Percentiles rank a stretch among this genome's conserved stretches.
These are phyloP conservation scores for Poecilia velifera DNA, from an alignment of 2,797 vertebrate genomes.

Conservation along the genomic window DNA sequence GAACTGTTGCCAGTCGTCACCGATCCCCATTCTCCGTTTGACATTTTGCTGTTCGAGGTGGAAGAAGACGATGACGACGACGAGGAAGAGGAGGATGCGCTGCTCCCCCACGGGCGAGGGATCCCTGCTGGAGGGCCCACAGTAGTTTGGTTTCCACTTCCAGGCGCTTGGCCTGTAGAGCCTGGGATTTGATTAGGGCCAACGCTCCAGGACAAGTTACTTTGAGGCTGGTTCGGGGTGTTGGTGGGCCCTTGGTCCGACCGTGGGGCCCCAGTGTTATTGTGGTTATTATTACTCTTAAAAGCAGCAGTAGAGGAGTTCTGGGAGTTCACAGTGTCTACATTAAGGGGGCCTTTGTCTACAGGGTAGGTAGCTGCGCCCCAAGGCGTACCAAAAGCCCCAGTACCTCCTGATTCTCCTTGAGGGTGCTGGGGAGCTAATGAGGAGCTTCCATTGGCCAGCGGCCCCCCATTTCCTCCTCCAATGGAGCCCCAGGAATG, in stretches of 20 bases:
- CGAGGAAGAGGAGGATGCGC: conserved; percentile 78
- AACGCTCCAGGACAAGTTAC: conserved; percentile 77
- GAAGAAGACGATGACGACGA: conserved; percentile 76
- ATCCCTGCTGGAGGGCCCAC: conserved; percentile 80
- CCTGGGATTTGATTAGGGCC: conserved; percentile 59
- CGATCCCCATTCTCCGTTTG: conserved; percentile 90
- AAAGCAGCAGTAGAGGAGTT: conserved; percentile 86
- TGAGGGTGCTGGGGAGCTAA: conserved; percentile 81
- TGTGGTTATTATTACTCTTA: conserved; percentile 89
- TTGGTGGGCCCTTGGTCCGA: conserved; percentile 87
- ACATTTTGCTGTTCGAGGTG: conserved; percentile 81
- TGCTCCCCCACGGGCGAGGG: conserved; percentile 89
- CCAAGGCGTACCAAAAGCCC: conserved; percentile 93
- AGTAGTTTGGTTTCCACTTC: conserved; percentile 79
- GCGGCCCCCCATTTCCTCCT: conserved; percentile 88
- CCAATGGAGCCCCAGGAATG: conserved; percentile 87
- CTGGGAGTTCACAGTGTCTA: conserved; percentile 98
- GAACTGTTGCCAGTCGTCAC: conserved; percentile 78
- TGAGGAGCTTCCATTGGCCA: conserved; percentile 90
- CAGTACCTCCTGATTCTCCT: conserved; percentile 85
- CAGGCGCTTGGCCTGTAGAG: conserved; percentile 72
- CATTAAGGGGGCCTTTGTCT: conserved; percentile 91
- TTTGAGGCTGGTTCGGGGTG: conserved; percentile 77
- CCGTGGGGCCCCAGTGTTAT: conserved; percentile 83
- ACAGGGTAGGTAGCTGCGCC: conserved; percentile 89